These are phyloP conservation scores for Campoplex capitator DNA, from an alignment of 2,888 invertebrate species.

Conservation along the genomic window DNA sequence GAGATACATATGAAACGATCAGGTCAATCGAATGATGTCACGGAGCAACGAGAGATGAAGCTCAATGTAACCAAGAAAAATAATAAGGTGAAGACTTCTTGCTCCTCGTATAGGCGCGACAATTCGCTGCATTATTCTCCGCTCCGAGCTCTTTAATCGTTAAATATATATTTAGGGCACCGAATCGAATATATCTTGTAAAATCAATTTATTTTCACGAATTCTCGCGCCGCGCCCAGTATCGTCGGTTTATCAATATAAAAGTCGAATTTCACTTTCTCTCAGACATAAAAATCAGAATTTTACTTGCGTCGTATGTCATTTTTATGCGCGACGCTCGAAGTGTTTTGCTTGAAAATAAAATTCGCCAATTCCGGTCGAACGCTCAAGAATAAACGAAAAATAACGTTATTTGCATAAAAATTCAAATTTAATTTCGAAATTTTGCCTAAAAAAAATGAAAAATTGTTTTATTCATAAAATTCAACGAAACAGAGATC, in stretches of 20 bases:
- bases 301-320: no score
- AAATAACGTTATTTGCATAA: neutral
- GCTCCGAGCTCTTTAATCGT: neutral
- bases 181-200: neutral
- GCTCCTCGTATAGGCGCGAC: slow-evolving; percentile 29
- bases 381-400: neutral
- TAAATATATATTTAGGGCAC: neutral
- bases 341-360: neutral
- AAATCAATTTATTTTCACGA: no score
- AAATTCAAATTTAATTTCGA: neutral
- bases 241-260: neutral
- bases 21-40: slow-evolving; percentile 67
- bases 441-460: neutral
- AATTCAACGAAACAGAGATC: neutral
- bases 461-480: neutral
- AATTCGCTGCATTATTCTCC: slow-evolving; percentile 8
- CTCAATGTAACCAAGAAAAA: slow-evolving; percentile 36
- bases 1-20: slow-evolving; percentile 49
- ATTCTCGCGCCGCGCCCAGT: no score
- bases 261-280: neutral
- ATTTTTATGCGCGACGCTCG: no score
- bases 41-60: slow-evolving; percentile 60
- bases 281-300: neutral
- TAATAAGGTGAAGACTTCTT: neutral
- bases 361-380: neutral